Percentiles rank a stretch among this genome's conserved stretches.
phyloP scores from a whole-genome alignment of 1,140 invertebrate species.

The Trichomalopsis sarcophagae region DNA sequence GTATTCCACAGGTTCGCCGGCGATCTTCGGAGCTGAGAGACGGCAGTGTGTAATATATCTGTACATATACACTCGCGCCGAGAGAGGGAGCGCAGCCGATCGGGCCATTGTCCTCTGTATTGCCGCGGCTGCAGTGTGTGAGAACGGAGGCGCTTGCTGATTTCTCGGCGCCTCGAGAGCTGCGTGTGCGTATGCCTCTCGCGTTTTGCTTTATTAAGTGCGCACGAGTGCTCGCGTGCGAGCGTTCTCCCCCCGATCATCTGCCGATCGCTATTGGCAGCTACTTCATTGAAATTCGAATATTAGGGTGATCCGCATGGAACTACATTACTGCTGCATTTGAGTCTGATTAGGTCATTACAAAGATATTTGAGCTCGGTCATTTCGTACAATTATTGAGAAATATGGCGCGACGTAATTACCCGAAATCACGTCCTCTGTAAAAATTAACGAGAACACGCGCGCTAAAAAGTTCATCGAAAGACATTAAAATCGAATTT shows the following conservation, averaged over 20 bases:
- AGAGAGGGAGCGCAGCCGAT: slow-evolving; percentile 3
- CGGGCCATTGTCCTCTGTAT: slow-evolving; percentile 38
- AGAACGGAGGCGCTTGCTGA: slow-evolving; percentile 24
- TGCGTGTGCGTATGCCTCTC: not conserved
- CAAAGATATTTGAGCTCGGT: not conserved
- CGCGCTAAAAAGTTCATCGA: no score
- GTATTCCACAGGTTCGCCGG: no score
- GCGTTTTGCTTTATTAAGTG: not conserved
- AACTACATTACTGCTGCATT: no score
- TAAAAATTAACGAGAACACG: no score
- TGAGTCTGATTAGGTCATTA: not conserved
- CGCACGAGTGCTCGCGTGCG: not conserved
- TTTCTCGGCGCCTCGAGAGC: slow-evolving; percentile 14
- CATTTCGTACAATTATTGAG: not conserved
- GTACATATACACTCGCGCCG: not conserved
- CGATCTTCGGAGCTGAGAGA: slow-evolving; percentile 9
- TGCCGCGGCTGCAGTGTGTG: not conserved
- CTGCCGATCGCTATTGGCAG: no score
- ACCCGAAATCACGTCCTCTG: no score
- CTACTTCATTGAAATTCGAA: no score
- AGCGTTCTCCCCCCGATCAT: no score
- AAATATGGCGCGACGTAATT: not conserved
- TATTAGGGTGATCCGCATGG: no score
- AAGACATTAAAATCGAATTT: no score
- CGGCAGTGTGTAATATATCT: not conserved